Base-by-base conservation (phyloP, 2,113 vertebrate genomes). In the Ctenomys sociabilis region DNA sequence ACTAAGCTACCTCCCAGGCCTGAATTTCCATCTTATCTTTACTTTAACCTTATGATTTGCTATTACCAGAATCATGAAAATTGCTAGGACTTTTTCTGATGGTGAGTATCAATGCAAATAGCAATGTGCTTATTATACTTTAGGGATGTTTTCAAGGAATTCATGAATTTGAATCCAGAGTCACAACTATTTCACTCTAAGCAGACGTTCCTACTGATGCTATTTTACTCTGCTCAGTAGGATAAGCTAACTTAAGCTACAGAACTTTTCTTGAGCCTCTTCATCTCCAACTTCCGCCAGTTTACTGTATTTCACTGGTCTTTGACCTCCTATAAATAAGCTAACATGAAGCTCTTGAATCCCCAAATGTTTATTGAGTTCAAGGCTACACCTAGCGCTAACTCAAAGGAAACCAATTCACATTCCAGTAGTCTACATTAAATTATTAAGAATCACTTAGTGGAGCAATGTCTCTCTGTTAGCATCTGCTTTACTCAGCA, bases 351-450 rank as follows among this genome's bases (percentile, higher is more conserved):
- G 61, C 30, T 73, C 57, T 22, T 68, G 37, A 68, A 5, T 92
- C 57, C 63, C 81, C 49, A 85, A 61, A 85, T 84, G 75, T 73
- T 85, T 83, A 66, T n/a, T 43, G 88, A 88, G 43, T 81, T 95
- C 97, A 95, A 28, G 87, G 61, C 30, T 45, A 30, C 40, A 68
- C 45, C 16, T 93, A 16, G 7, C 35, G 61, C 37, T 78, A 93
- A 89, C 43, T 37, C 84, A 86, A 77, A 77, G 75, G 49, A 84
- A 90, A 54, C 24, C 7, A 73, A 66, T 72, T 88, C 70, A 52
- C 68, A 52, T 61, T 84, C 49, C 68, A 80, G 9, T 66, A 73
- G 43, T 91, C 91, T 82, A 86, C 21, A 7, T 7, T 45, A 77
- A 83, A 77, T 63, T 57, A 37, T 66, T 84, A 87, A 73, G 52